These are phyloP conservation scores for Eulemur coronatus DNA, from an alignment of 2,797 vertebrate species.

Conservation along the genomic window DNA sequence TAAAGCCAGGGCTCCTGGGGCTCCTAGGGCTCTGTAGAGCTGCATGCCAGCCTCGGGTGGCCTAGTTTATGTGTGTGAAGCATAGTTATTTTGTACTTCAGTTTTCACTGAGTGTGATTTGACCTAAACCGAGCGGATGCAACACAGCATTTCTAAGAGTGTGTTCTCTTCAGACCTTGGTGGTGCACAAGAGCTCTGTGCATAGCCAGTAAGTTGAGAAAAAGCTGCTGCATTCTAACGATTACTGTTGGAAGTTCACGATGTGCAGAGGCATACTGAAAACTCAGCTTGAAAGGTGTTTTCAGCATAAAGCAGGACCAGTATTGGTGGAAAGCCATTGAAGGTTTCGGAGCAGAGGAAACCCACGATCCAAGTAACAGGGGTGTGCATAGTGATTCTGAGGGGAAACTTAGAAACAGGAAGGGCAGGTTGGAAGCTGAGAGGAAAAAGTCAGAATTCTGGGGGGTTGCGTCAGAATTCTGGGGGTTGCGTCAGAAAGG, in stretches of 20 bases:
- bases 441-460: neutral
- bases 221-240: neutral
- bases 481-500: neutral
- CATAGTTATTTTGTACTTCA: neutral
- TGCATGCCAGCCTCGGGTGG: neutral
- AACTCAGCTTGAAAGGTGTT: neutral
- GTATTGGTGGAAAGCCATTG: neutral
- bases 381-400: neutral
- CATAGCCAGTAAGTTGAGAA: neutral
- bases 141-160: no score
- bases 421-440: no score
- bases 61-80: no score
- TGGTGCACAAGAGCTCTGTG: no score
- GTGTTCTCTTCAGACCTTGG: neutral
- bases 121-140: no score
- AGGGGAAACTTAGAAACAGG: neutral
- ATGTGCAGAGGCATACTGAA: neutral
- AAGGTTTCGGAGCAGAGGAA: neutral
- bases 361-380: neutral
- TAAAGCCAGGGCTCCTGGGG: neutral
- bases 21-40: neutral
- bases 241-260: no score
- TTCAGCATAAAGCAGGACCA: neutral
- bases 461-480: neutral
- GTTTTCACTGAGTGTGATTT: neutral